These are phyloP conservation scores for Muntiacus reevesi DNA, from an alignment of 2,113 vertebrate genomes.

Conservation along the genomic window DNA sequence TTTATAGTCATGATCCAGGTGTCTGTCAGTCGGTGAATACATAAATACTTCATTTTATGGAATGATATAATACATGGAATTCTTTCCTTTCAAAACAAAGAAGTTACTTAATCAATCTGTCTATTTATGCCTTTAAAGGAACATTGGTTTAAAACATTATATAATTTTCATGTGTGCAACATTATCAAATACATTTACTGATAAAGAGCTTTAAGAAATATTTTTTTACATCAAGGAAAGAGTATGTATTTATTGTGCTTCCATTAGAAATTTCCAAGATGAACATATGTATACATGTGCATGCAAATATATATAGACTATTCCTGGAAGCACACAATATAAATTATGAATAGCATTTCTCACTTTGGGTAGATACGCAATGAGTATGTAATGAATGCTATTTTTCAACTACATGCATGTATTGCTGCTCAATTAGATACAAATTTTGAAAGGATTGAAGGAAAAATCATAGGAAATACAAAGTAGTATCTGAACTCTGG, in stretches of 20 bases:
- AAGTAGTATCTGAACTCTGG: not conserved
- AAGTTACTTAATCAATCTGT: not conserved
- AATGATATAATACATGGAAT: not conserved
- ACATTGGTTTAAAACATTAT: not conserved
- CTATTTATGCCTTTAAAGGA: not conserved
- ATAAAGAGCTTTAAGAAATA: not conserved
- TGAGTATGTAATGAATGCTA: not conserved
- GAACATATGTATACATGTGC: not conserved
- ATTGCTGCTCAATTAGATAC: not conserved
- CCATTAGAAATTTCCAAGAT: not conserved
- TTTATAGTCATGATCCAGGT: not conserved
- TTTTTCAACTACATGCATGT: not conserved
- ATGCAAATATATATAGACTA: not conserved
- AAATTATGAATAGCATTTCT: not conserved
- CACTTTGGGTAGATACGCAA: not conserved
- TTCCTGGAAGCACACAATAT: not conserved
- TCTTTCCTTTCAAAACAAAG: not conserved
- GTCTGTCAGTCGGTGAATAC: not conserved
- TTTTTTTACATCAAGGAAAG: not conserved
- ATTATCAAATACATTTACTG: not conserved
- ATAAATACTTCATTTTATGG: not conserved
- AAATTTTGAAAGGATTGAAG: not conserved
- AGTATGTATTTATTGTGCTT: not conserved
- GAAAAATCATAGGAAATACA: not conserved
- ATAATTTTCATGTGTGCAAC: not conserved